Conservation (phyloP, 1,140 invertebrate species). For the Chironomus tepperi region DNA sequence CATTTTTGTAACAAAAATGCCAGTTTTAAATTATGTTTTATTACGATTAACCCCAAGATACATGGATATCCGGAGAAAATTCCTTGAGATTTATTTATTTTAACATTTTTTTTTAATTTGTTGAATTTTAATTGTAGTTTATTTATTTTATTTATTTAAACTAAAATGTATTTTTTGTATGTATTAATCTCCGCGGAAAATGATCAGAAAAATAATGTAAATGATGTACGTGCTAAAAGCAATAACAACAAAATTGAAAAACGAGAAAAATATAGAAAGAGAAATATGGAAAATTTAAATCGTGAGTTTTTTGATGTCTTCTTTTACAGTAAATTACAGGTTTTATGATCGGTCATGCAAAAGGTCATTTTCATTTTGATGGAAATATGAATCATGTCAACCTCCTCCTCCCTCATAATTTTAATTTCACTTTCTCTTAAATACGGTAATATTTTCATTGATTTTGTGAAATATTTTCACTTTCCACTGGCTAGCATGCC, state of each 20-base stretch:
- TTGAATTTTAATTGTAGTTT: constrained; percentile 16
- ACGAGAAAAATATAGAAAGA: constrained; percentile 1
- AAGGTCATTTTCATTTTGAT: not conserved
- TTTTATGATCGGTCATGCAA: not conserved
- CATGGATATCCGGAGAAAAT: no score
- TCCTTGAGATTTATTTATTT: not conserved
- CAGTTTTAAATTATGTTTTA: constrained; percentile 11
- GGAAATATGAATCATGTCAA: not conserved
- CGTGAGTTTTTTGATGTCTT: not conserved
- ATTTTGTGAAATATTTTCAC: no score
- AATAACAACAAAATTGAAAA: not conserved
- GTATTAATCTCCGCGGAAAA: not conserved
- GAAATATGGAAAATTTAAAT: not conserved
- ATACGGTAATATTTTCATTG: not conserved
- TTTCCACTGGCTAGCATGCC: no score
- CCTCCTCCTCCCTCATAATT: not conserved
- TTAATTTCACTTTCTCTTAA: not conserved
- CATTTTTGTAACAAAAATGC: not conserved
- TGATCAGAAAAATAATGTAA: not conserved
- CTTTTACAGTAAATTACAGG: not conserved
- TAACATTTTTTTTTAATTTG: not conserved
- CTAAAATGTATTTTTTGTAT: not conserved
- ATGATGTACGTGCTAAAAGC: not conserved
- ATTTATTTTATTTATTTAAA: constrained; percentile 24
- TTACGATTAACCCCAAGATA: no score